These are phyloP conservation scores for Trididemnum clinides DNA, from an alignment of 23 tunicate genomes.

Conservation along the genomic window DNA sequence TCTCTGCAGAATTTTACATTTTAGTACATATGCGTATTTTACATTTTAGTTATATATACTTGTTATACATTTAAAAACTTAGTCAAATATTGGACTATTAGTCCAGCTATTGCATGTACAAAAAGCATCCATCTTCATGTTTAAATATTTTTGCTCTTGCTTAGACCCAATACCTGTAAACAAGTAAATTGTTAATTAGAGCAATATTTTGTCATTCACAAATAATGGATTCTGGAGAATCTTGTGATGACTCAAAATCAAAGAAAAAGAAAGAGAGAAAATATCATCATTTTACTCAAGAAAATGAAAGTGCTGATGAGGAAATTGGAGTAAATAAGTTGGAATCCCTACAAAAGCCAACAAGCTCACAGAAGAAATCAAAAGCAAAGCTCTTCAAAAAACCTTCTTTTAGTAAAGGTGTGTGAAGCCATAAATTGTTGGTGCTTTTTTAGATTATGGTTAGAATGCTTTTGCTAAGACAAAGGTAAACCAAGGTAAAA, in stretches of 20 bases:
- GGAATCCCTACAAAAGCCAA: slow-evolving; percentile 30
- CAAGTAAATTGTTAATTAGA: too few species aligned
- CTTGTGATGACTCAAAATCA: slow-evolving; percentile 80
- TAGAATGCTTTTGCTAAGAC: background rate
- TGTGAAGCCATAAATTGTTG: background rate
- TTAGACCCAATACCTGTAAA: too few species aligned
- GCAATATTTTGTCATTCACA: slow-evolving; percentile 11
- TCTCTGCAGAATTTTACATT: too few species aligned
- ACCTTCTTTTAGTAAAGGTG: slow-evolving; percentile 87
- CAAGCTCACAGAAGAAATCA: slow-evolving; percentile 40
- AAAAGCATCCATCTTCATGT: too few species aligned
- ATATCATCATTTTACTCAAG: slow-evolving; percentile 87
- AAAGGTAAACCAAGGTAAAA: background rate
- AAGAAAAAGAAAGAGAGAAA: slow-evolving; percentile 70
- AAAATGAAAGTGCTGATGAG: slow-evolving; percentile 76
- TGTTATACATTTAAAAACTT: too few species aligned
- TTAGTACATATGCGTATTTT: too few species aligned
- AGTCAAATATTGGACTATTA: too few species aligned
- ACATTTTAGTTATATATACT: too few species aligned
- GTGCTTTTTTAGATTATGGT: background rate
- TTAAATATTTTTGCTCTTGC: too few species aligned
- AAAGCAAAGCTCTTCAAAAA: slow-evolving; percentile 78
- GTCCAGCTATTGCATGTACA: too few species aligned
- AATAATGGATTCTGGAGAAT: slow-evolving; percentile 85
- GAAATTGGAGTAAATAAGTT: slow-evolving; percentile 44